Conservation (phyloP, 2,888 invertebrate species). For the Sclerodermus sp. region DNA sequence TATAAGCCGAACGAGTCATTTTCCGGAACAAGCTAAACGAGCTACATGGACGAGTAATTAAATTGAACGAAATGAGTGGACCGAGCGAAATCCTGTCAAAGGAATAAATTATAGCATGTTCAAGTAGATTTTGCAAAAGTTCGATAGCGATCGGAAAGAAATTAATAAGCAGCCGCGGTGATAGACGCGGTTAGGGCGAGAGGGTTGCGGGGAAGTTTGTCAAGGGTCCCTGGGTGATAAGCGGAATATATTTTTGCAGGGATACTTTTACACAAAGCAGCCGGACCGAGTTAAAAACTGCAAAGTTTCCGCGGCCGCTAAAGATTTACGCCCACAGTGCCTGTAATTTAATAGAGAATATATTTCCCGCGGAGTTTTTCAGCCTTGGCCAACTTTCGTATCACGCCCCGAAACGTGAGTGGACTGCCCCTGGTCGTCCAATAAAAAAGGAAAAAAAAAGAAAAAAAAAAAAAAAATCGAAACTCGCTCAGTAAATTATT, state of each 20-base stretch:
- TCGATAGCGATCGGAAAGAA: background rate
- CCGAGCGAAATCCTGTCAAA: too few relatives aligned
- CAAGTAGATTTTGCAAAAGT: background rate
- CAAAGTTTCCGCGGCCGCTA: background rate
- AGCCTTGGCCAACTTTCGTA: background rate
- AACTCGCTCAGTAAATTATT: background rate
- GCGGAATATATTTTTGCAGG: too few relatives aligned
- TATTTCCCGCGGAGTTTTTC: background rate
- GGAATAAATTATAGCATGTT: too few relatives aligned
- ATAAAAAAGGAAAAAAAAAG: background rate
- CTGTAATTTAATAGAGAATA: background rate
- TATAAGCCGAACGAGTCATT: too few relatives aligned
- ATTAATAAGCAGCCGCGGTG: background rate
- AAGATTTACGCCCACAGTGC: background rate
- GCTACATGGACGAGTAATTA: too few relatives aligned
- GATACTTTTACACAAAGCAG: background rate
- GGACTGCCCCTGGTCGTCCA: background rate
- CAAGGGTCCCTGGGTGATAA: too few relatives aligned
- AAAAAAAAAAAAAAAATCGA: background rate
- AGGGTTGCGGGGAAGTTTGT: too few relatives aligned
- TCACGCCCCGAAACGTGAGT: background rate
- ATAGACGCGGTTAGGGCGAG: too few relatives aligned
- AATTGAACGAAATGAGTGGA: too few relatives aligned
- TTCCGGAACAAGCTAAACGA: too few relatives aligned
- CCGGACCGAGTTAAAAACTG: background rate